These are phyloP conservation scores for Corydoras sp. DNA, from an alignment of 2,113 vertebrate genomes.

Conservation along the genomic window DNA sequence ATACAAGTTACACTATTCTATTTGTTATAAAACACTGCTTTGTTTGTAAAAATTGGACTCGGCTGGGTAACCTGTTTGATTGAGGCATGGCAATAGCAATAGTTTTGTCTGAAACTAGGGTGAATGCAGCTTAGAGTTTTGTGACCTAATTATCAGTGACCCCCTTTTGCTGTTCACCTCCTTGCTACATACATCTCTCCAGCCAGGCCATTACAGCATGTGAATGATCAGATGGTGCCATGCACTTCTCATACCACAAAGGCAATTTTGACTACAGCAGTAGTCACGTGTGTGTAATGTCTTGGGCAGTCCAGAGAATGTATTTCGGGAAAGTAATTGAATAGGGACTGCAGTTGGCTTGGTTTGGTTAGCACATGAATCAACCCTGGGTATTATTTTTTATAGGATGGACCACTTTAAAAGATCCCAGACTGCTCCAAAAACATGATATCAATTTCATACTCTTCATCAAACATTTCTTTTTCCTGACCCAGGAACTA, in stretches of 20 bases:
- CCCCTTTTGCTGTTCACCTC: constrained; percentile 27
- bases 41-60: too few species aligned
- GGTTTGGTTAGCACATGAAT: constrained; percentile 62
- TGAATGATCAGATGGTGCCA: constrained; percentile 51
- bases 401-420: constrained; percentile 34
- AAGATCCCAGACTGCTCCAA: constrained; percentile 16
- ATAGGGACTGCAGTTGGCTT: constrained; percentile 64
- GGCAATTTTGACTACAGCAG: constrained; percentile 46
- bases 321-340: constrained; percentile 65
- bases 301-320: constrained; percentile 50
- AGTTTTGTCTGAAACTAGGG: constrained; percentile 34
- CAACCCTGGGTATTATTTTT: constrained; percentile 47
- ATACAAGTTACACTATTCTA: too few species aligned
- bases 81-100: neutral
- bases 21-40: too few species aligned
- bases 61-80: neutral
- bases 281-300: constrained; percentile 44
- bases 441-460: constrained; percentile 15
- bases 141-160: constrained; percentile 59
- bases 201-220: constrained; percentile 44
- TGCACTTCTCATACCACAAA: constrained; percentile 56
- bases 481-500: neutral
- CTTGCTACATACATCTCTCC: neutral
- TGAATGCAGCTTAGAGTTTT: constrained; percentile 42
- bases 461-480: constrained; percentile 2